Evolutionary conservation across 2,797 vertebrate species (phyloP), one percentile per base, ranked within the genome.

Genomic region (Brachyalestes nurse): DNA sequence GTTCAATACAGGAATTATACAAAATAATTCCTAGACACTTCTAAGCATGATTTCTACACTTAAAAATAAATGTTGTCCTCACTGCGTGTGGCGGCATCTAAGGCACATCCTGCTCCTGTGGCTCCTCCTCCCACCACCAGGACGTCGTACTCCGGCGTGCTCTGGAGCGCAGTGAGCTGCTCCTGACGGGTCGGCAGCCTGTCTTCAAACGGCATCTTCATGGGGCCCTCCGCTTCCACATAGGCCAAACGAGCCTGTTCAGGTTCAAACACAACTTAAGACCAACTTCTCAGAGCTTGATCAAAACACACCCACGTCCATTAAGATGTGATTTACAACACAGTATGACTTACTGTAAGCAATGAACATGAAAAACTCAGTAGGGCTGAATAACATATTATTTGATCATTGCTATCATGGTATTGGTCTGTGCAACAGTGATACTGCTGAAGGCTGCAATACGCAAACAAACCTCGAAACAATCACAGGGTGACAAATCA

Each of bases 51-150:
- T 4, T 12, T 47, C n/a, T 21, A 79, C 25, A 55, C 9, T 57
- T 3, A 55, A 38, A 67, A 61, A 45, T 25, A 49, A 55, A 34
- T 16, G 3, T 58, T 0, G 2, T 7, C 6, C 94, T 93, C 86
- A 98, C 98, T 97, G 92, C 98, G 95, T 2, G 97, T 97, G 90
- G 96, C 96, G 0, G 98, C 95, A 0, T 99, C 98, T 80, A 99
- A 93, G 51, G 98, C 98, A 88, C 98, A 99, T 88, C 98, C 98
- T 0, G 96, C 91, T 5, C 98, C 98, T 0, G 98, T 99, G 78
- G 98, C 98, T 53, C 98, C 98, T 5, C 98, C 98, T 0, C 98
- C 98, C 0, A 99, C 95, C 1, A 99, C 86, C 1, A 99, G 92
- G 0, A 99, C 91, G 1, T 99, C 98, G 34, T 98, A 99, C 86